Base-by-base conservation (phyloP, 2,113 vertebrate species). In the Dendropsophus ebraccatus region DNA sequence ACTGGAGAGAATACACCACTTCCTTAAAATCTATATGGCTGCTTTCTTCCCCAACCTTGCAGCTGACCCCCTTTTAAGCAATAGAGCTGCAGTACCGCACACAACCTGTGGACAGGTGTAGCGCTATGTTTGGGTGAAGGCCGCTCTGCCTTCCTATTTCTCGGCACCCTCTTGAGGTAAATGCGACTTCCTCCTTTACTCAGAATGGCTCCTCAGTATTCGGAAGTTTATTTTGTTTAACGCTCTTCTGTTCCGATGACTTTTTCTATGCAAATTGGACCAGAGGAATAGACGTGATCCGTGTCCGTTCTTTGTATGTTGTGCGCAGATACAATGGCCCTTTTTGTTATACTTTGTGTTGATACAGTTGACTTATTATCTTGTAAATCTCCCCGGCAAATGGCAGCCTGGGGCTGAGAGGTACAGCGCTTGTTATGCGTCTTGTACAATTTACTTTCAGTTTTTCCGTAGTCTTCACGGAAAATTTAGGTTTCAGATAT, bases 201-300 rank as follows among this genome's bases (percentile, higher is more conserved):
- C n/a, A n/a, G n/a, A n/a, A n/a, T 41, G 41, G 7, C 6, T 56
- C 21, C 21, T 56, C 6, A 7, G 23, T 56, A 23, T 23, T 23
- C 41, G 17, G 37, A 6, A 37, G 69, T 72, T 35, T 5, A 8
- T 69, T 69, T 45, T 73, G 70, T 73, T 73, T n/a, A 1, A 23
- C 3, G 32, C 2, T 72, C 19, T 23, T 2, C 45, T 72, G 14
- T 45, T 1, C 21, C n/a, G 21, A 12, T 45, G 70, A 5, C 32
- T 73, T 73, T 45, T 73, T n/a, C 21, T 73, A 74, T n/a, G 70
- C 70, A 74, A 74, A 74, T 74, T n/a, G 4, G 70, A 73, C 4
- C 25, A 47, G 25, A 74, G 3, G 41, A 47, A 47, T 23, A 13
- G 23, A 47, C n/a, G n/a, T 13, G 25, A 62, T 0, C 25, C 11